phyloP scores from a whole-genome alignment of 2,888 invertebrate genomes.

The Hemicrepidius hirtus region DNA sequence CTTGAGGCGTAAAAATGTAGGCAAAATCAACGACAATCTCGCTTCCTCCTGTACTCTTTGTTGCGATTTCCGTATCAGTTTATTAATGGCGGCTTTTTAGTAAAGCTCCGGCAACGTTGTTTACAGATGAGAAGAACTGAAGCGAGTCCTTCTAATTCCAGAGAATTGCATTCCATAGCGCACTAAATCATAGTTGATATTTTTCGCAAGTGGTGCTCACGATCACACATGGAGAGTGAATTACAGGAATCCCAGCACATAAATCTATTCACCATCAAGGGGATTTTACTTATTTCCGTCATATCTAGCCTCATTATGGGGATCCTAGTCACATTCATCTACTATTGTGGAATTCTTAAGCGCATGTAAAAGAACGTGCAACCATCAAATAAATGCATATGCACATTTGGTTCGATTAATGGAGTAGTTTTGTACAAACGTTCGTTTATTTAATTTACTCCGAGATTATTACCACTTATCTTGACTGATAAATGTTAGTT shows the following conservation, averaged over 20 bases:
- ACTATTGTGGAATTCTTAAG: slow-evolving; percentile 38
- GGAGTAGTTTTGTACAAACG: slow-evolving; percentile 34
- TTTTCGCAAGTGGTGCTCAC: slow-evolving; percentile 30
- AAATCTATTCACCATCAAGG: slow-evolving; percentile 51
- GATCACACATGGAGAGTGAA: slow-evolving; percentile 44
- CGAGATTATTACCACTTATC: slow-evolving; percentile 32
- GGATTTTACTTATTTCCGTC: slow-evolving; percentile 53
- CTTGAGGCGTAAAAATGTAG: not conserved
- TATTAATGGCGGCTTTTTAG: not conserved
- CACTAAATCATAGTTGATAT: slow-evolving; percentile 41
- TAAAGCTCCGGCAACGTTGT: not conserved
- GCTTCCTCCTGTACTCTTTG: not conserved
- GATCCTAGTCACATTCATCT: slow-evolving; percentile 53
- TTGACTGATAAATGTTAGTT: slow-evolving; percentile 29
- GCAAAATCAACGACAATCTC: not conserved
- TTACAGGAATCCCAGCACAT: slow-evolving; percentile 49
- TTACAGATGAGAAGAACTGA: not conserved
- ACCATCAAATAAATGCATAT: slow-evolving; percentile 32
- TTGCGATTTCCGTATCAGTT: not conserved
- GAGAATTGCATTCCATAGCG: slow-evolving; percentile 22
- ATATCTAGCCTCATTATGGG: slow-evolving; percentile 54
- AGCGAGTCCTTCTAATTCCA: slow-evolving; percentile 2
- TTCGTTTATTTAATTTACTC: slow-evolving; percentile 31
- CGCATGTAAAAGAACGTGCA: slow-evolving; percentile 30
- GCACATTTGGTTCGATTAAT: slow-evolving; percentile 31